Conservation (phyloP, 2,888 invertebrate species). For the Abscondita cerata region DNA sequence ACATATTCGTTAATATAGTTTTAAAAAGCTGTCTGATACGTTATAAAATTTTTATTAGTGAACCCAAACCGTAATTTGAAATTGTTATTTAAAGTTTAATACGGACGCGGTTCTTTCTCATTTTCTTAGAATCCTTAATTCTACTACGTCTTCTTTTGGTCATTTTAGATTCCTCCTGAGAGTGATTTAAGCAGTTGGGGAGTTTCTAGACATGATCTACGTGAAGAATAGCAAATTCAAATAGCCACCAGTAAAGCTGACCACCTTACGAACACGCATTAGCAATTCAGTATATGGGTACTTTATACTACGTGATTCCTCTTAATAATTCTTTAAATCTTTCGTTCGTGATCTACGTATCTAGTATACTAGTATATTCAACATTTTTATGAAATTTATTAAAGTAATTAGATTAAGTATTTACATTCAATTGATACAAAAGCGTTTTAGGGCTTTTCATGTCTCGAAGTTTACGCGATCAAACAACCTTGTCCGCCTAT, state of each 20-base stretch:
- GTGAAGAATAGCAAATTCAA: conserved; percentile 49
- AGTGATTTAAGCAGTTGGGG: conserved; percentile 37
- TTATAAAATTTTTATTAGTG: conserved; percentile 19
- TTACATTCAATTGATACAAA: neutral
- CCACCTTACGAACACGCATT: conserved; percentile 37
- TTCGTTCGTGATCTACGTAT: conserved; percentile 24
- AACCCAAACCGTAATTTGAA: conserved; percentile 23
- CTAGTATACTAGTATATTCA: neutral
- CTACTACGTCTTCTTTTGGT: conserved; percentile 37
- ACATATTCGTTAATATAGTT: conserved; percentile 5
- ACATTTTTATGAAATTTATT: conserved; percentile 11
- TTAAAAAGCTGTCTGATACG: conserved; percentile 16
- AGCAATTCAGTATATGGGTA: conserved; percentile 46
- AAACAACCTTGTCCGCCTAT: neutral
- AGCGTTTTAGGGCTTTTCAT: conserved; percentile 3
- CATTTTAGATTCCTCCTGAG: conserved; percentile 38
- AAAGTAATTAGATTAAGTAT: neutral
- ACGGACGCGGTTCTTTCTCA: conserved; percentile 24
- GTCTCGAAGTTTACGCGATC: conserved; percentile 3
- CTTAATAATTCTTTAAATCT: conserved; percentile 40
- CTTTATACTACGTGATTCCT: conserved; percentile 44
- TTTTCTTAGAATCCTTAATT: conserved; percentile 33
- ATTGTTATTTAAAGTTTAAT: conserved; percentile 29
- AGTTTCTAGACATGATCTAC: conserved; percentile 50
- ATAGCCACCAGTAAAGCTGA: conserved; percentile 41